phyloP scores from a whole-genome alignment of 2,797 vertebrate genomes.

The Artibeus jamaicensis region DNA sequence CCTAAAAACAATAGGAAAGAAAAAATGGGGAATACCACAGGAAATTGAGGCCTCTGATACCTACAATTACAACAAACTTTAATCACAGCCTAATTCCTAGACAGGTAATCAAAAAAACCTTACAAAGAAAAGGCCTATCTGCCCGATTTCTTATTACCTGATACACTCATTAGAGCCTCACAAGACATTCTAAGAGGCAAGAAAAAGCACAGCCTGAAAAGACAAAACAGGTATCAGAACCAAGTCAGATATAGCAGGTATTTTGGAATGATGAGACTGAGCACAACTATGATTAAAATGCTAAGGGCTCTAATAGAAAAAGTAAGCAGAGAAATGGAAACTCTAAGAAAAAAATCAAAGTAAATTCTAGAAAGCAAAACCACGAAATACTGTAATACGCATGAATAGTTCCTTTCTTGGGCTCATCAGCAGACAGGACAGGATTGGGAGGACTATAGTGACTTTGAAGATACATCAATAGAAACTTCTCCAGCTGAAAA shows the following conservation, averaged over 20 bases:
- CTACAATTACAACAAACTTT: background rate
- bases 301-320: background rate
- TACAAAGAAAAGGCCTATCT: background rate
- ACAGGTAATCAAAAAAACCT: background rate
- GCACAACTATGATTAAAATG: background rate
- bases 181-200: background rate
- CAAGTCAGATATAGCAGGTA: background rate
- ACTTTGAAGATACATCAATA: background rate
- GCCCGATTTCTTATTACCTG: background rate
- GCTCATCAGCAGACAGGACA: background rate
- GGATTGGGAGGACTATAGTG: background rate
- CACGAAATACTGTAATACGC: background rate
- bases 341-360: background rate
- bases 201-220: background rate
- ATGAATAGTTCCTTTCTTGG: background rate
- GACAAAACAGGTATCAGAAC: background rate
- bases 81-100: background rate
- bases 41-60: too few relatives aligned
- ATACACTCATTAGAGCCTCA: background rate
- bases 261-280: background rate
- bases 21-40: too few relatives aligned
- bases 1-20: too few relatives aligned
- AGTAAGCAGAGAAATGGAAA: background rate
- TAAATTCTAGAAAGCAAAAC: background rate
- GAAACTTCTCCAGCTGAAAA: background rate